These are phyloP conservation scores for Cartodere bifasciata DNA, from an alignment of 2,888 invertebrate genomes.

Conservation along the genomic window DNA sequence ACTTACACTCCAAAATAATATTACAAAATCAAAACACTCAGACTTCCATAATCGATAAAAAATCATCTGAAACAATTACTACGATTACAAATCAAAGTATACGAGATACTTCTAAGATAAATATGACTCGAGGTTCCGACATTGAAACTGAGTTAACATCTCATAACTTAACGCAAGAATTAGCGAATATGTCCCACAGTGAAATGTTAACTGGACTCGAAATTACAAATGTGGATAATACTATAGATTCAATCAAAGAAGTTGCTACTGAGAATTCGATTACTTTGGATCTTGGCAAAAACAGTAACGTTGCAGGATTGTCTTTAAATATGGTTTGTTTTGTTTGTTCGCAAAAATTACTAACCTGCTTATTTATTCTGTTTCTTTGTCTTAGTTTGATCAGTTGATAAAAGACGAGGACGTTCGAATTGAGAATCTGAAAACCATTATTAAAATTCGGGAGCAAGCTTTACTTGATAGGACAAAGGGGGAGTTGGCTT, in stretches of 20 bases:
- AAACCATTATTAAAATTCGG: slow-evolving; percentile 49
- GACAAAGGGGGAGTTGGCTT: slow-evolving; percentile 49
- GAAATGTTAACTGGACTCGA: slow-evolving; percentile 10
- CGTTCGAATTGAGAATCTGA: slow-evolving; percentile 49
- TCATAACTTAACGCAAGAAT: too few species aligned
- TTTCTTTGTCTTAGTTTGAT: slow-evolving; percentile 34
- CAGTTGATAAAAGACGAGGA: slow-evolving; percentile 56
- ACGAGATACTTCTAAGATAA: slow-evolving; percentile 19
- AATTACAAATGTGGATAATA: slow-evolving; percentile 15
- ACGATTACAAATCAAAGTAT: not conserved
- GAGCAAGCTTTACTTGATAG: slow-evolving; percentile 55
- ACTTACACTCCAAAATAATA: slow-evolving; percentile 12
- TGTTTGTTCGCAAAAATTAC: slow-evolving; percentile 2
- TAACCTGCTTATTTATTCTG: slow-evolving; percentile 3
- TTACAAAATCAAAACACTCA: slow-evolving; percentile 25
- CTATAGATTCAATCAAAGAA: slow-evolving; percentile 10
- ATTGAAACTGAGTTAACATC: slow-evolving; percentile 4
- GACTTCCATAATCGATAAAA: slow-evolving; percentile 20
- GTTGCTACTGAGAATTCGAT: slow-evolving; percentile 3
- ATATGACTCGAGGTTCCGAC: slow-evolving; percentile 27
- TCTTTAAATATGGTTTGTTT: slow-evolving; percentile 29
- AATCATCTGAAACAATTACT: not conserved
- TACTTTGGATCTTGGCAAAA: slow-evolving; percentile 1
- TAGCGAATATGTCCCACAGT: not conserved
- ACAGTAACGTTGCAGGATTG: slow-evolving; percentile 23